Conservation (phyloP, 2,888 invertebrate genomes). For the Idaea aversata region DNA sequence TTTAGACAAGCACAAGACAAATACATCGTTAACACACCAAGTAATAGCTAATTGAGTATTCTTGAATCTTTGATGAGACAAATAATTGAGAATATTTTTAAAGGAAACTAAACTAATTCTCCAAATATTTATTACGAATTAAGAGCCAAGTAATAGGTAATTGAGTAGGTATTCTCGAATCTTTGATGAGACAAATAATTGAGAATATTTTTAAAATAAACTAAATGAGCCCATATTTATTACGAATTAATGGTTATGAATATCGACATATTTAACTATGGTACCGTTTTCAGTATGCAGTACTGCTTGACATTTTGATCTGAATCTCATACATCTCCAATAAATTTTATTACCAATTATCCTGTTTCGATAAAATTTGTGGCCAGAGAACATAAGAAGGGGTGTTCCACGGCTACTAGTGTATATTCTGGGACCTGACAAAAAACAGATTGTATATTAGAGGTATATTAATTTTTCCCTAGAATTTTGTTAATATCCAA, state of each 20-base stretch:
- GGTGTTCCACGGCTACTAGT: not conserved
- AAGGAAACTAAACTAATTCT: too few relatives aligned
- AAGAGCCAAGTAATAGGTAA: not conserved
- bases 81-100: too few relatives aligned
- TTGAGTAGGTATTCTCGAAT: too few relatives aligned
- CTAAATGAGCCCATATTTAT: not conserved
- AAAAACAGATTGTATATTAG: not conserved
- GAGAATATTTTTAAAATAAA: too few relatives aligned
- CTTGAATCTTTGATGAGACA: too few relatives aligned
- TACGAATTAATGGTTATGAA: not conserved
- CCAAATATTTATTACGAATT: not conserved
- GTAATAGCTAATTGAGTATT: too few relatives aligned
- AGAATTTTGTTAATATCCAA: not conserved
- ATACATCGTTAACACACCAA: too few relatives aligned
- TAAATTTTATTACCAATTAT: not conserved
- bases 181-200: too few relatives aligned
- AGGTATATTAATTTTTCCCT: not conserved
- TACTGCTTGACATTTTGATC: not conserved
- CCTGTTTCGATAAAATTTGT: constrained; percentile 6
- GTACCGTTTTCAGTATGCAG: not conserved
- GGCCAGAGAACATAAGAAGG: constrained; percentile 4
- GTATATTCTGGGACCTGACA: not conserved
- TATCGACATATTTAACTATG: not conserved
- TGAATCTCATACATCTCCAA: not conserved
- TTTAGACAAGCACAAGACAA: too few relatives aligned